Evolutionary conservation across 2,113 vertebrate genomes (phyloP).

Genomic region (Morone saxatilis): DNA sequence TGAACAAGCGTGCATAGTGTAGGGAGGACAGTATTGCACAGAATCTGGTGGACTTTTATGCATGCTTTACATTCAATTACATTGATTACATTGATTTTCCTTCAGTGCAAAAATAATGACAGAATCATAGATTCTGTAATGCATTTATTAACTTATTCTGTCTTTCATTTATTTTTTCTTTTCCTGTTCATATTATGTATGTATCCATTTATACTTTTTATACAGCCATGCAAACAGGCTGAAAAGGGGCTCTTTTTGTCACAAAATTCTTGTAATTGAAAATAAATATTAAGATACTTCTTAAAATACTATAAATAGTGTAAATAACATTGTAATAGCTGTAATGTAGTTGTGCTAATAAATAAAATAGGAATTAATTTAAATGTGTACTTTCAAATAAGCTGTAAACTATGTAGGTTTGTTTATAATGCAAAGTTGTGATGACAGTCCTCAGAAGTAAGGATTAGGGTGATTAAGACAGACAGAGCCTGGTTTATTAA

Average conservation of each 20-base stretch:
- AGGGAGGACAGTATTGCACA: background rate
- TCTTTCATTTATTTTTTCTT: background rate
- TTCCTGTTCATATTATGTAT: background rate
- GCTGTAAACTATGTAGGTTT: background rate
- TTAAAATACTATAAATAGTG: background rate
- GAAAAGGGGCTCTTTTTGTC: background rate
- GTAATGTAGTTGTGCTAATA: background rate
- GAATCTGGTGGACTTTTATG: background rate
- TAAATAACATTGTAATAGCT: background rate
- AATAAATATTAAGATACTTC: background rate
- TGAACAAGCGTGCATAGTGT: background rate
- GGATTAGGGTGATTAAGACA: slow-evolving; percentile 64
- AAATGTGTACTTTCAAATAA: background rate
- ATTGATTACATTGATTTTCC: background rate
- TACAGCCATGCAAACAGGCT: background rate
- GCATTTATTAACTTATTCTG: background rate
- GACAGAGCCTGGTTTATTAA: slow-evolving; percentile 59
- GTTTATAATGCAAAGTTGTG: background rate
- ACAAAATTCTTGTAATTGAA: background rate
- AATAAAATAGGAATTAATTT: background rate
- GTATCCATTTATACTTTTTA: background rate
- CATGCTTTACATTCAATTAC: background rate
- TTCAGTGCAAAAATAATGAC: background rate
- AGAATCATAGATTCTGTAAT: background rate
- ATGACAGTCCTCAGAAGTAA: background rate